Base-by-base conservation (phyloP, 2,113 vertebrate genomes). In the Hemibates koningsi region DNA sequence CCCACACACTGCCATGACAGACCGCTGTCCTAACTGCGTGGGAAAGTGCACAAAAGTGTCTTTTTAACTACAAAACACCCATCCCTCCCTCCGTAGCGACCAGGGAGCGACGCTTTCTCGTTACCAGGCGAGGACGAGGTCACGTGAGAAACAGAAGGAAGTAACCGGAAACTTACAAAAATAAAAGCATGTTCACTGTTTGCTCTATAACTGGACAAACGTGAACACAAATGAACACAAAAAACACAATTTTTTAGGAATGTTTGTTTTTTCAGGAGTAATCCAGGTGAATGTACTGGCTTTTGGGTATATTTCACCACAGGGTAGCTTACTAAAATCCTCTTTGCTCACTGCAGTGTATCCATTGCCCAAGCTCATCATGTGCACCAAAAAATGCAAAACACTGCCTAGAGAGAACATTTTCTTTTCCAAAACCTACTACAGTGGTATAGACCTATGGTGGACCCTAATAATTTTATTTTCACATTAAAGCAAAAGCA, bases 81-180 rank as follows among this genome's bases (percentile, higher is more conserved):
- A 83, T 82, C 54, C 61, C 80, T 59, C 79, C 43, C 88, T 83
- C 92, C 93, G 80, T 95, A 93, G 95, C 91, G 94, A 96, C 91
- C 85, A 80, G 36, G n/a, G 48, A 88, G 92, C 73, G 95, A 96
- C 96, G 96, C 95, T 93, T 94, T 90, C 88, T 73, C 87, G 96
- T 96, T 93, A 94, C 96, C 71, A 96, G 86, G 96, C 48, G 83
- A 92, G 87, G 78, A 14, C 16, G 43, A 2, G 54, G 92, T 94
- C 96, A 96, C 89, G 81, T 96, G 96, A 94, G 81, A 52, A 3
- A 43, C 5, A 12, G 48, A 38, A 24, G 93, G 93, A 90, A 80
- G 86, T 53, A 7, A 12, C 7, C 17, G 9, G 50, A 50, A 19
- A n/a, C 5, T 2, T 3, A 24, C 32, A 90, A 95, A 93, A 94